Evolutionary conservation across 2,888 invertebrate species (phyloP), one percentile per base, ranked within the genome.

Genomic region (Lycophotia porphyrea): DNA sequence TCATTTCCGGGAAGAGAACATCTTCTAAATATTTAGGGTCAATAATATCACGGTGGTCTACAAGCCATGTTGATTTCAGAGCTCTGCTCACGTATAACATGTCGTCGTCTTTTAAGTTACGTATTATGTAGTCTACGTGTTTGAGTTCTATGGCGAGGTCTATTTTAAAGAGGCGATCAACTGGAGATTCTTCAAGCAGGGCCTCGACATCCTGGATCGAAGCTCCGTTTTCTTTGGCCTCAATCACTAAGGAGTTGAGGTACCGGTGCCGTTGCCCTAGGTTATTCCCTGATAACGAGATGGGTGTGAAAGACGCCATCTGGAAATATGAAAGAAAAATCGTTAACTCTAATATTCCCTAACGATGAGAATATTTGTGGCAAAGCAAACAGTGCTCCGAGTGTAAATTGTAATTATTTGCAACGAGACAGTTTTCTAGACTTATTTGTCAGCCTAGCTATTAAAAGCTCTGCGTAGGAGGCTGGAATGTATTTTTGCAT

Each of bases 61-160:
- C 55, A 2, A 95, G 86, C 95, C 95, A 95, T n/a, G 74, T 84
- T 44, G 91, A 86, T 84, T 93, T 94, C 1, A 95, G 83, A 0
- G 93, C 93, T 88, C 91, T 91, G 80, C 92, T 93, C 0, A 95
- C 94, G 74, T 91, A 94, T 1, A 95, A 80, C 93, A 95, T 91
- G 75, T 95, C 93, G 39, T 92, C 90, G 44, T 93, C 90, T 89
- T 93, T 93, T 39, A 95, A 82, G 67, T 89, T 93, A 27, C 87
- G 75, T 24, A 94, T 34, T 13, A 95, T 92, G 74, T 90, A 95
- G n/a, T 93, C 88, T 0, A 92, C 85, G 75, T 93, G 80, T 76
- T 85, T 90, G 34, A 89, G 79, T 82, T 92, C 91, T 15, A 89
- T 90, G 5, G 95, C 95, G 3, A 95, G 81, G 36, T 94, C 91